These are phyloP conservation scores for Pica pica DNA, from an alignment of 2,113 vertebrate genomes.

Conservation along the genomic window DNA sequence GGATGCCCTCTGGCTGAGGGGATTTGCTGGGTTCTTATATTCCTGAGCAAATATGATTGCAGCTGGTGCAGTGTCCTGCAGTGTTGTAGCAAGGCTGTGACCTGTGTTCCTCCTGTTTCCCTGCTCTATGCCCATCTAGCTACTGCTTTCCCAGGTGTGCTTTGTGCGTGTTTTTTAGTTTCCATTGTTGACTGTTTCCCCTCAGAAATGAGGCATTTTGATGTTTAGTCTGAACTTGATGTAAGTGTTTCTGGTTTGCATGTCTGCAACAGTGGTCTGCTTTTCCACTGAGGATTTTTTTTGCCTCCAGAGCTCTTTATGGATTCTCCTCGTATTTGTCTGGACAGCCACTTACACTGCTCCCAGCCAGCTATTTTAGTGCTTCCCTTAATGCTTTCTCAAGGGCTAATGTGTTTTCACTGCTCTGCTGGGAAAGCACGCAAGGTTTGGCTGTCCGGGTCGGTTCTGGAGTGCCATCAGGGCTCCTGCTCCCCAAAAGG, in stretches of 20 bases:
- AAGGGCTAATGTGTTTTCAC: not conserved
- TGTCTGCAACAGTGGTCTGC: not conserved
- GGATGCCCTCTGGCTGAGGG: no score
- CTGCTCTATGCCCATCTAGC: not conserved
- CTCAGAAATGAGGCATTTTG: not conserved
- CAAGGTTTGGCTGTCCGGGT: accelerated
- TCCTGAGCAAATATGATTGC: not conserved
- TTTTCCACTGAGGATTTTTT: not conserved
- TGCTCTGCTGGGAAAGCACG: not conserved
- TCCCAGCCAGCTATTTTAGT: not conserved
- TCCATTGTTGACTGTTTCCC: not conserved
- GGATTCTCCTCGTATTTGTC: not conserved
- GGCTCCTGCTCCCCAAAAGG: not conserved
- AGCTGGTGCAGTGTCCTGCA: not conserved
- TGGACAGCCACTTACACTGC: not conserved
- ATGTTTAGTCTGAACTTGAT: not conserved
- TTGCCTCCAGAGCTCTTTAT: not conserved
- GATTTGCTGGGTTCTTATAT: not conserved
- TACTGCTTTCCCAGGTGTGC: not conserved
- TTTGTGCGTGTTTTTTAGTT: not conserved
- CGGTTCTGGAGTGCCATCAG: accelerated
- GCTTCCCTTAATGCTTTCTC: not conserved
- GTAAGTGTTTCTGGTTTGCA: not conserved
- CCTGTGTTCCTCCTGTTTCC: not conserved
- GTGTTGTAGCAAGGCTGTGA: accelerated